These are phyloP conservation scores for Nomia melanderi DNA, from an alignment of 1,140 invertebrate species.

Conservation along the genomic window DNA sequence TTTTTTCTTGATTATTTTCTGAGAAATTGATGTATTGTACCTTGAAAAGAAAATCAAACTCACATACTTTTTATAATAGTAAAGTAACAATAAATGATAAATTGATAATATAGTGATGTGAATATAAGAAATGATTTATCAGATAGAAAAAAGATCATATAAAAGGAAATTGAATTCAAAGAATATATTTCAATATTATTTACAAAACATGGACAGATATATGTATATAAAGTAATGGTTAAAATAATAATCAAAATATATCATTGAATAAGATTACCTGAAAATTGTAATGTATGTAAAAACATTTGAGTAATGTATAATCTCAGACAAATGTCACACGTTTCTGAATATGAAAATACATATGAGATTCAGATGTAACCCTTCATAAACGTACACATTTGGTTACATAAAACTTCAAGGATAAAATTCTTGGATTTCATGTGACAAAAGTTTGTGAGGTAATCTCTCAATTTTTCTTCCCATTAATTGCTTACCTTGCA, in stretches of 20 bases:
- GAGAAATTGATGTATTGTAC: slow-evolving; percentile 3
- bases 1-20: background rate
- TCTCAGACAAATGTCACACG: background rate
- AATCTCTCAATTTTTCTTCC: slow-evolving; percentile 28
- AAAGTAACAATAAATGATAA: background rate
- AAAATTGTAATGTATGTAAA: background rate
- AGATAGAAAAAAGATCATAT: background rate
- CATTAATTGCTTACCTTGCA: slow-evolving; percentile 30
- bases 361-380: background rate
- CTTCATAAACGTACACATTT: slow-evolving; percentile 17
- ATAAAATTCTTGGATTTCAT: slow-evolving; percentile 21
- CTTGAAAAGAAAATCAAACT: background rate
- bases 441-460: slow-evolving; percentile 1
- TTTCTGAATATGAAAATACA: slow-evolving; percentile 8
- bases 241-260: background rate
- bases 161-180: background rate
- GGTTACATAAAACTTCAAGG: slow-evolving; percentile 9
- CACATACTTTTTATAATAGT: background rate
- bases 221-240: background rate
- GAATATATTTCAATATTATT: background rate
- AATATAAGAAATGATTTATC: background rate
- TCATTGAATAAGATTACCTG: slow-evolving; percentile 8
- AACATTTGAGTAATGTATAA: slow-evolving; percentile 5
- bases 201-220: background rate
- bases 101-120: background rate